A percentile compares a stretch with the other conserved stretches of the same genome.
These are phyloP conservation scores for Dipodomys ordii DNA, from an alignment of 2,113 vertebrate species.

Conservation along the genomic window DNA sequence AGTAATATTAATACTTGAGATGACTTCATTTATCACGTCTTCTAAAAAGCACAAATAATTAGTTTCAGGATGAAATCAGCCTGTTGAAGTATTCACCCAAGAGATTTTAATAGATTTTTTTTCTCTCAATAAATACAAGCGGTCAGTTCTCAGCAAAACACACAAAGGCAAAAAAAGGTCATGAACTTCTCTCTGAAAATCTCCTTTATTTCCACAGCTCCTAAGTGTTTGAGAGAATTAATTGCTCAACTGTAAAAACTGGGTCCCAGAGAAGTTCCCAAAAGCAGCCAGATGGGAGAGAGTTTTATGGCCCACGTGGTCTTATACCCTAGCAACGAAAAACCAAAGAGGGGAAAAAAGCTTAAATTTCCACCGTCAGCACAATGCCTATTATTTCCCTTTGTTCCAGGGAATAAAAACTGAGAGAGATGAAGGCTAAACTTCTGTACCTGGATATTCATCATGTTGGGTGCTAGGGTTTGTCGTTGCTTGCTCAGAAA, in stretches of 20 bases:
- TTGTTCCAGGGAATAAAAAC: conserved; percentile 54
- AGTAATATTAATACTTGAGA: conserved; percentile 48
- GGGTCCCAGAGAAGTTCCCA: neutral
- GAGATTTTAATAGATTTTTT: conserved; percentile 52
- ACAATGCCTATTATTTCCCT: conserved; percentile 41
- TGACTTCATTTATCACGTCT: neutral
- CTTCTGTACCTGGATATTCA: conserved; percentile 50
- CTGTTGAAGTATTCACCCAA: conserved; percentile 34
- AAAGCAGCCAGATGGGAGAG: conserved; percentile 41
- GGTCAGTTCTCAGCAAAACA: neutral
- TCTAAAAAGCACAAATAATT: neutral
- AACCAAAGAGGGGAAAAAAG: fast-evolving
- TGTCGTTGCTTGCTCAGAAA: conserved; percentile 23
- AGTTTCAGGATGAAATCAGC: conserved; percentile 41
- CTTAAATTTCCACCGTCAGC: neutral
- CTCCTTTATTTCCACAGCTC: neutral
- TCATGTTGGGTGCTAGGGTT: neutral
- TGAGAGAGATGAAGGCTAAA: neutral
- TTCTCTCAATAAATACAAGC: neutral
- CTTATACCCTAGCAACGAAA: conserved; percentile 48
- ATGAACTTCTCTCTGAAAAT: conserved; percentile 32
- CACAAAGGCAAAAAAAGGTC: neutral
- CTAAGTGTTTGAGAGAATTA: conserved; percentile 48
- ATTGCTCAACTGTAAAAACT: conserved; percentile 26
- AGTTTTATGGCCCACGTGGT: neutral